Percentiles rank a stretch among this genome's conserved stretches.
Conservation (phyloP, 2,113 vertebrate genomes). For the Columba janthina region DNA sequence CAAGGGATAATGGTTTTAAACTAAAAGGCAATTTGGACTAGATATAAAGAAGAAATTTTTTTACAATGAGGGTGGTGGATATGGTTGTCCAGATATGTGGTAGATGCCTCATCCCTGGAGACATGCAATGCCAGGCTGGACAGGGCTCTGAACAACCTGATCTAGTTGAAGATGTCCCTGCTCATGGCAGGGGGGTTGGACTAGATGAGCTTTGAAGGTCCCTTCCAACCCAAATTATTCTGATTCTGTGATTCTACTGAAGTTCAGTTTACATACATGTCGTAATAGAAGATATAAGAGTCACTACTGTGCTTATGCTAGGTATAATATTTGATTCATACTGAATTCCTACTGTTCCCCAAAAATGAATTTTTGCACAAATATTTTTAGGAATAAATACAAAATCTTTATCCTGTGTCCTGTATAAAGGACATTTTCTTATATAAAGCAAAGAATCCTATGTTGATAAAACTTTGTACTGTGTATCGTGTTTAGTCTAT, state of each 20-base stretch:
- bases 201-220: neutral
- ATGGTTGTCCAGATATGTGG: neutral
- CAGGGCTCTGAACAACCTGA: neutral
- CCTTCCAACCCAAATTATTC: neutral
- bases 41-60: neutral
- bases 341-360: neutral
- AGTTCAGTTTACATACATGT: neutral
- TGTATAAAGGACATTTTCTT: neutral
- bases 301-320: neutral
- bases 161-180: neutral
- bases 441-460: neutral
- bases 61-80: accelerated
- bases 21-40: neutral
- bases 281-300: neutral
- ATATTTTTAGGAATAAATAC: neutral
- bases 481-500: neutral
- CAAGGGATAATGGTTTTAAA: neutral
- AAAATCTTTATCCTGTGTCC: neutral
- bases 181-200: neutral
- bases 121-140: neutral
- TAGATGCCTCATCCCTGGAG: neutral
- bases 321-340: neutral
- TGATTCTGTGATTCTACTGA: neutral
- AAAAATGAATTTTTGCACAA: neutral
- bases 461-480: neutral